Evolutionary conservation across 2,797 vertebrate species (phyloP), one percentile per base, ranked within the genome.

Genomic region (Pampus argenteus): DNA sequence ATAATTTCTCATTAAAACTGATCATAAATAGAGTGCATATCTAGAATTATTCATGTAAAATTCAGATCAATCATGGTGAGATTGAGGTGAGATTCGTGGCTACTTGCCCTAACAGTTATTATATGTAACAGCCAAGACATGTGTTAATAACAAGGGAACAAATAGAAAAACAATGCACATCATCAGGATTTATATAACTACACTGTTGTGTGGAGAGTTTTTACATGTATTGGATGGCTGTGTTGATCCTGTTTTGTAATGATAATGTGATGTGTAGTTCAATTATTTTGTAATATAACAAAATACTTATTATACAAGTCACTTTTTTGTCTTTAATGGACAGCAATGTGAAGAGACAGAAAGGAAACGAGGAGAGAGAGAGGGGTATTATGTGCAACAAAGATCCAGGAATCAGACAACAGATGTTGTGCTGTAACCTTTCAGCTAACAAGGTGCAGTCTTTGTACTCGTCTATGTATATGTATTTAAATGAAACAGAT

Each of bases 1-100:
- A 84, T 64, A 83, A 85, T 79, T 58, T 85, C 62, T 25, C 57
- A 81, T 88, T 86, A 82, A 71, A 86, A 64, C 23, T 58, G 31
- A 15, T 55, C 76, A 75, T 48, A 88, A 87, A 85, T 64, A 87
- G 76, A 78, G 47, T 2, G 51, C 22, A 62, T 44, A 80, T 79
- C 58, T 49, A n/a, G 56, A 80, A 78, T 76, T 57, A 83, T 79
- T 85, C 71, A 80, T 62, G 63, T 57, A 28, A 73, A 81, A 83
- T 60, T 31, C 72, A 73, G 50, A 80, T 71, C 49, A 61, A 74
- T 55, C 45, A 11, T 10, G 18, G 49, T 10, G 18, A 45, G 49
- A 66, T 47, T 47, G 23, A 31, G 47, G 55, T 34, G 51, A 58
- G 56, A 56, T 31, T 76, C 54, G 31, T n/a, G 26, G 9, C 66